Evolutionary conservation across 1,140 invertebrate genomes (phyloP), one percentile per base, ranked within the genome.

Genomic region (Drosophila leontia): DNA sequence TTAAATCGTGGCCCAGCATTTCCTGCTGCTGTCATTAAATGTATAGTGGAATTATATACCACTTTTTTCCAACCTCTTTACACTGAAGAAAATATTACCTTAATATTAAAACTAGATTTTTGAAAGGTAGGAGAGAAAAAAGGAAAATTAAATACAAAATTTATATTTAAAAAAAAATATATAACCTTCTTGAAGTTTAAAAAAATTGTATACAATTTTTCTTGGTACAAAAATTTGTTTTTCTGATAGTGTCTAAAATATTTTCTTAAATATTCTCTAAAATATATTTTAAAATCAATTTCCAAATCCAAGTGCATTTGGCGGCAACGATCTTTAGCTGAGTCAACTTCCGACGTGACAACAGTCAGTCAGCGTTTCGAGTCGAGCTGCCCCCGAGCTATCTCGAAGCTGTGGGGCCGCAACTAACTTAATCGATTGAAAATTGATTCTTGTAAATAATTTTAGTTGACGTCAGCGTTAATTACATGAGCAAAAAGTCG

Each of bases 371-470:
- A 51, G 51, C 26, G 51, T 29, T 26, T 64, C 41, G 26, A 57
- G 12, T 69, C 48, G 55, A 51, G 57, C 19, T 65, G 62, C 57
- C 57, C 39, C 62, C 60, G 39, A 19, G 62, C 62, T 41, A 64
- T 64, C 62, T 39, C 70, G 50, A 47, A 56, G 34, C 51, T 44
- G 56, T 58, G 72, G 71, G 29, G 55, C 67, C 32, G 68, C 45
- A 61, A 79, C 62, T 64, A 61, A 78, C 68, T 84, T 84, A 84
- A 85, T 85, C 78, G 84, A 91, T 88, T 62, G 85, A 85, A 88
- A 90, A 88, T 88, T 90, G 86, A 85, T 88, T 88, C 86, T 90
- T 90, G 78, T 79, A 86, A 70, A 78, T 84, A 79, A 64, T 67
- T 71, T 59, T 48, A 57, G 75, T 79, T 88, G 85, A 88, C 85